Conservation (phyloP, 1,140 invertebrate genomes). For the Proales similis region DNA sequence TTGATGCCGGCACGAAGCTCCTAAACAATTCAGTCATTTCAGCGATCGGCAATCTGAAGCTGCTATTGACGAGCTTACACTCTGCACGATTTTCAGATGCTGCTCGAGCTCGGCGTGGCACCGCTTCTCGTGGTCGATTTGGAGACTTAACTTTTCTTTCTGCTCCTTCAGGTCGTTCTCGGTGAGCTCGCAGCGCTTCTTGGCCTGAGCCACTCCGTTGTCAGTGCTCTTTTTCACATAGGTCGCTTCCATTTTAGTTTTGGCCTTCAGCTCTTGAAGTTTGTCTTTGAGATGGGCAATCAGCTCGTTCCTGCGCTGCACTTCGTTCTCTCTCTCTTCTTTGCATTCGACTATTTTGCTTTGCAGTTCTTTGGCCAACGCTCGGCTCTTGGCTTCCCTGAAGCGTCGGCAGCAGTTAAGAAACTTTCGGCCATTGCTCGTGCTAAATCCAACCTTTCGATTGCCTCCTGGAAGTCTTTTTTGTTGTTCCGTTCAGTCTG, state of each 20-base stretch:
- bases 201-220: conserved; percentile 12
- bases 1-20: too few species aligned
- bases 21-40: conserved; percentile 21
- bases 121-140: conserved; percentile 31
- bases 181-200: conserved; percentile 15
- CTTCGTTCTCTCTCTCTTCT: conserved; percentile 18
- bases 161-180: conserved; percentile 8
- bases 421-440: too few species aligned
- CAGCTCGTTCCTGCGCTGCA: conserved; percentile 7
- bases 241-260: conserved; percentile 27
- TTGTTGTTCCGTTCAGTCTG: conserved; percentile 11
- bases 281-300: conserved; percentile 35
- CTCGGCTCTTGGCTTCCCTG: conserved; percentile 21
- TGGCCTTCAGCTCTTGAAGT: conserved; percentile 28
- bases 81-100: conserved; percentile 20
- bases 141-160: conserved; percentile 7
- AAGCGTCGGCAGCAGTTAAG: too few species aligned
- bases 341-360: neutral
- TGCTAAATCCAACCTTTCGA: too few species aligned
- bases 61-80: too few species aligned
- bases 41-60: too few species aligned
- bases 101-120: conserved; percentile 19
- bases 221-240: conserved; percentile 36
- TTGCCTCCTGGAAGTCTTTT: conserved; percentile 22
- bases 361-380: conserved; percentile 7